Evolutionary conservation across 2,797 vertebrate species (phyloP), one percentile per base, ranked within the genome.

Genomic region (Echeneis naucrates): DNA sequence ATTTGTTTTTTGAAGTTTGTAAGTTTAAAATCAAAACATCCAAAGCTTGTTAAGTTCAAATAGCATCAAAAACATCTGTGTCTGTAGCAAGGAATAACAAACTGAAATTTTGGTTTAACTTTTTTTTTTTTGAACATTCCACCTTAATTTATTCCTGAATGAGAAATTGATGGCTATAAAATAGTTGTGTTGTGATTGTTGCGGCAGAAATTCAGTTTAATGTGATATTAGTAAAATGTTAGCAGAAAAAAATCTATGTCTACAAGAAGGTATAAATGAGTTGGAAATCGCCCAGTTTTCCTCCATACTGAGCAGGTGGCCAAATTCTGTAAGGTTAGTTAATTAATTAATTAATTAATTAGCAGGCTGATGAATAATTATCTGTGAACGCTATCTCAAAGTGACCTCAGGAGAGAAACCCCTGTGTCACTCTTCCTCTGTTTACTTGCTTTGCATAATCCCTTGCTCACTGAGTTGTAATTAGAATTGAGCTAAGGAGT

Each of bases 391-490:
- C 55, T n/a, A 40, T 10, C 11, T 21, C 42, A 40, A 55, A 48
- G 13, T 35, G 47, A 56, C 83, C 71, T 68, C 40, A 37, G 58
- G 71, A 55, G 47, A 61, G 33, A 59, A 68, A 21, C 44, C 32
- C 32, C 2, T 8, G 16, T 72, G 79, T 83, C 74, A 76, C 58
- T 85, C 61, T 44, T 57, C 61, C 52, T 38, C 67, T 87, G 71
- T 89, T 85, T 82, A 81, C 81, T 66, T 50, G 59, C 57, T 91
- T 86, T 86, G 66, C 84, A 88, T 90, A 89, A 90, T 90, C 82
- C 80, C 40, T 48, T 48, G 64, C 40, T 71, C 24, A 64, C 67
- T 75, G 63, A 55, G 64, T 48, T 60, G 26, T 86, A 85, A 91
- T 91, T 87, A 77, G 81, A 82, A 82, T 68, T 75, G 57, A 84